These are phyloP conservation scores for Myotis brandtii DNA, from an alignment of 2,113 vertebrate species.

Conservation along the genomic window DNA sequence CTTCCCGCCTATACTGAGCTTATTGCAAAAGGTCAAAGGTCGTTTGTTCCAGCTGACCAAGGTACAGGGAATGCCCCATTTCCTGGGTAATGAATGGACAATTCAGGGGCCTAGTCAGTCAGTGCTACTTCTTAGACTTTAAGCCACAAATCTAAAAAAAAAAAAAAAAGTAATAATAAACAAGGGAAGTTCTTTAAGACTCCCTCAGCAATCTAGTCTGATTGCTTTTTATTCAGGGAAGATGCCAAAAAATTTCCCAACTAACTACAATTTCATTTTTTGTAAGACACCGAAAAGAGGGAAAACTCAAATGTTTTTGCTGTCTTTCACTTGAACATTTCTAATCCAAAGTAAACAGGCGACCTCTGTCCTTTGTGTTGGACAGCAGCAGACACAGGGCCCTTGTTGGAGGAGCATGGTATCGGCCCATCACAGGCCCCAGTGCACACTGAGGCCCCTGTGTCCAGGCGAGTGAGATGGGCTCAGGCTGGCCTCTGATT, in stretches of 20 bases:
- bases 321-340: slow-evolving; percentile 68
- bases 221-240: slow-evolving; percentile 73
- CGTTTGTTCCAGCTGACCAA: slow-evolving; percentile 50
- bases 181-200: slow-evolving; percentile 63
- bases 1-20: slow-evolving; percentile 50
- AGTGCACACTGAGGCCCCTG: slow-evolving; percentile 59
- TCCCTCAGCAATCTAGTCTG: slow-evolving; percentile 50
- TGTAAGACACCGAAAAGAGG: slow-evolving; percentile 62
- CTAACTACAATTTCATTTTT: slow-evolving; percentile 72
- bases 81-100: slow-evolving; percentile 76
- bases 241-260: slow-evolving; percentile 52
- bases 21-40: slow-evolving; percentile 69
- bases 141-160: slow-evolving; percentile 55
- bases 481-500: background rate
- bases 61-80: slow-evolving; percentile 60
- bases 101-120: slow-evolving; percentile 60
- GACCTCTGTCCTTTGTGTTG: slow-evolving; percentile 75
- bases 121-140: slow-evolving; percentile 64
- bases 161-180: slow-evolving; percentile 18
- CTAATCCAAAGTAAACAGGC: slow-evolving; percentile 80
- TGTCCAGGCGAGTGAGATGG: background rate
- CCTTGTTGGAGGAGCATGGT: slow-evolving; percentile 58
- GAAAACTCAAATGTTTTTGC: slow-evolving; percentile 75
- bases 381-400: slow-evolving; percentile 72
- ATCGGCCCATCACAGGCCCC: background rate